Percentiles rank a stretch among this genome's conserved stretches.
Evolutionary conservation across 2,113 vertebrate genomes (phyloP).

Genomic region (Bettongia penicillata): DNA sequence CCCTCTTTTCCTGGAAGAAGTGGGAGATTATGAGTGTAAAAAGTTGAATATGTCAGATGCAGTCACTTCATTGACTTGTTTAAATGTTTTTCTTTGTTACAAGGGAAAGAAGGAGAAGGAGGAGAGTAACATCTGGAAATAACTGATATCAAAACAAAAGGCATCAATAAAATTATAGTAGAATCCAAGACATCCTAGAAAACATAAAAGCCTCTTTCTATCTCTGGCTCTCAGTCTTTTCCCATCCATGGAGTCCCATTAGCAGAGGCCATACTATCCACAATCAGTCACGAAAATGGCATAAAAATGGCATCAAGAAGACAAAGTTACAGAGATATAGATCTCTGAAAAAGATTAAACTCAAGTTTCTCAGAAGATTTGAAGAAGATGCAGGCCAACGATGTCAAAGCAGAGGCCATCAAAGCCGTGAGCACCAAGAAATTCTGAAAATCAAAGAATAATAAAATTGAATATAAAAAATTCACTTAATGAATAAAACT

Average conservation of each 20-base stretch:
- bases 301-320: neutral
- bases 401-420: neutral
- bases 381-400: neutral
- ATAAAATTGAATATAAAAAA: neutral
- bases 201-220: neutral
- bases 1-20: neutral
- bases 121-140: neutral
- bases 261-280: neutral
- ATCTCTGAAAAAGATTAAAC: neutral
- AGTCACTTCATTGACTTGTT: neutral
- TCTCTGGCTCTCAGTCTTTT: neutral
- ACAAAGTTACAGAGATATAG: neutral
- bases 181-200: neutral
- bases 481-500: neutral
- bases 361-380: neutral
- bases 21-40: neutral
- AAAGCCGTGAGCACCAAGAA: neutral
- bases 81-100: neutral
- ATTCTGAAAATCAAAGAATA: neutral
- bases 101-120: neutral
- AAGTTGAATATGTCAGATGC: neutral
- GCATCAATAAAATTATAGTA: neutral
- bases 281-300: neutral
- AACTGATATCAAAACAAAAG: neutral
- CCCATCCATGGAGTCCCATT: neutral